Percentiles rank a stretch among this genome's conserved stretches.
Conservation (phyloP, 2,113 vertebrate genomes). For the Myiozetetes cayanensis region DNA sequence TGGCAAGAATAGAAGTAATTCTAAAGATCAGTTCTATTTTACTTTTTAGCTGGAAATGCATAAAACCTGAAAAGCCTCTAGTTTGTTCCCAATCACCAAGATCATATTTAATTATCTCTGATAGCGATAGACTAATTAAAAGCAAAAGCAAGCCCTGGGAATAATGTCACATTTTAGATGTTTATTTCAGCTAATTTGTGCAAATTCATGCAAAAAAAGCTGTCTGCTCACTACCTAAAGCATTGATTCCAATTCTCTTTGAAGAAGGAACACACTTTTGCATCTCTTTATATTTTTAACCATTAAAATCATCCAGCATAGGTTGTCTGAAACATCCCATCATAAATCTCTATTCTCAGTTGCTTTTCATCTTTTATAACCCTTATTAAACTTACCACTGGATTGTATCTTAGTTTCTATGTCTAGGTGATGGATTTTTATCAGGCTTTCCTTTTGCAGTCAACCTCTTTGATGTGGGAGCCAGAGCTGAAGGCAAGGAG, state of each 20-base stretch:
- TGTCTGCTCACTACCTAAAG: neutral
- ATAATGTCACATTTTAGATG: neutral
- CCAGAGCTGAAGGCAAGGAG: neutral
- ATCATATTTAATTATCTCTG: neutral
- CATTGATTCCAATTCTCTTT: neutral
- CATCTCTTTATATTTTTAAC: neutral
- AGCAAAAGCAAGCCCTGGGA: neutral
- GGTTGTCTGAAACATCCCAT: neutral
- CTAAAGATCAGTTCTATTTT: neutral
- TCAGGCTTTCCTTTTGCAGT: neutral
- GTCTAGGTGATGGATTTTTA: neutral
- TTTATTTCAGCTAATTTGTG: neutral
- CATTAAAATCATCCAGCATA: neutral
- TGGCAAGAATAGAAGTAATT: neutral
- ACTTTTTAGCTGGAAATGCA: neutral
- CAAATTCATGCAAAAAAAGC: neutral
- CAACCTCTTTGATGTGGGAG: neutral
- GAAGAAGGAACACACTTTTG: neutral
- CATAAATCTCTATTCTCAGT: neutral
- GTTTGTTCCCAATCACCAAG: neutral
- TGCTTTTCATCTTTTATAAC: neutral
- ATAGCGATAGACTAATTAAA: neutral
- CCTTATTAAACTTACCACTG: neutral
- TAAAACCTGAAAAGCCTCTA: neutral
- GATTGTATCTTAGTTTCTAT: neutral